These are phyloP conservation scores for Drosophila cracens DNA, from an alignment of 2,888 invertebrate genomes.

Conservation along the genomic window DNA sequence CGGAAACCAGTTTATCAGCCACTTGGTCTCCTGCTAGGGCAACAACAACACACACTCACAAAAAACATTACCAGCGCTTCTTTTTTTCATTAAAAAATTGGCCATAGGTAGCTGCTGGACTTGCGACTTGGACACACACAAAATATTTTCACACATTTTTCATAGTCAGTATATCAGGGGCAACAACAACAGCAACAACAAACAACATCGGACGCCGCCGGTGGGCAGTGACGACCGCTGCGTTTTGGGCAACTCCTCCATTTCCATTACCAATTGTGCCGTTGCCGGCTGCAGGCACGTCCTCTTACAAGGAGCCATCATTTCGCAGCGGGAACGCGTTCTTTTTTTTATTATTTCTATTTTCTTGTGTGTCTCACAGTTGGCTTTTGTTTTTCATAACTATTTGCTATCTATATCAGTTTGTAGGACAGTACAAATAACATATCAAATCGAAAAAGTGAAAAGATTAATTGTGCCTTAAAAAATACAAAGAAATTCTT, in stretches of 20 bases:
- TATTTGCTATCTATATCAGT: conserved; percentile 40
- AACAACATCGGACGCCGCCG: conserved; percentile 20
- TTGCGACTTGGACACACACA: conserved; percentile 48
- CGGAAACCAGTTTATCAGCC: conserved; percentile 75
- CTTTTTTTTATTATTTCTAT: conserved; percentile 26
- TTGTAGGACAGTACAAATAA: conserved; percentile 69
- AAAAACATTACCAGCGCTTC: conserved; percentile 43
- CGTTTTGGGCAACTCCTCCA: conserved; percentile 76
- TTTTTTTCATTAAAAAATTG: conserved; percentile 68
- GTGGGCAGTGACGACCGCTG: conserved; percentile 77
- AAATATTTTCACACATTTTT: conserved; percentile 84
- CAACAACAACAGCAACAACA: conserved; percentile 36
- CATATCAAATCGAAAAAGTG: conserved; percentile 30
- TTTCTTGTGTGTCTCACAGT: conserved; percentile 17
- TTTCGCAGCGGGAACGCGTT: conserved; percentile 54
- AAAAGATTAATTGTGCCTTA: conserved; percentile 62
- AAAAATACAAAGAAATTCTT: conserved; percentile 21
- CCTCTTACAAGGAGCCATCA: conserved; percentile 14
- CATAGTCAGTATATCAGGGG: conserved; percentile 77
- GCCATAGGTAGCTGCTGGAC: conserved; percentile 60
- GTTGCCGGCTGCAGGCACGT: conserved; percentile 49
- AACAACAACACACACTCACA: conserved; percentile 34
- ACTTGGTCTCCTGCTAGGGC: conserved; percentile 77
- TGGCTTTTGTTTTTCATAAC: conserved; percentile 10
- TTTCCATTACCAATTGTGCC: conserved; percentile 65